Evolutionary conservation across 1,140 invertebrate species (phyloP).

Genomic region (Caenorhabditis remanei): DNA sequence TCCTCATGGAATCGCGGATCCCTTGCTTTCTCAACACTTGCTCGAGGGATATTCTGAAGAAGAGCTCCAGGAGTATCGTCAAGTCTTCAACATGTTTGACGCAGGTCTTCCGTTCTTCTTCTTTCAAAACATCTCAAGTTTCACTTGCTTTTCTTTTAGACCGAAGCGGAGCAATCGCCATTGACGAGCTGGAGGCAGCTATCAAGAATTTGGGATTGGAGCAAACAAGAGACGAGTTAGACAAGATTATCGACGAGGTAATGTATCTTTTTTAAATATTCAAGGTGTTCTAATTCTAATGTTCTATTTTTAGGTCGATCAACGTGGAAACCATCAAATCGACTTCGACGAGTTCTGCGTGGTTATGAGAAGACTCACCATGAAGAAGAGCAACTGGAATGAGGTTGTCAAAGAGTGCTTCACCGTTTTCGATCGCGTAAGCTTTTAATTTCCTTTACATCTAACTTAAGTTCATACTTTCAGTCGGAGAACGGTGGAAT

Average conservation of each 20-base stretch:
- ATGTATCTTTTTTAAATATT: conserved; percentile 5
- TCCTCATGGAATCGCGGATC: conserved; percentile 64
- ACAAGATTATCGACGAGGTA: conserved; percentile 67
- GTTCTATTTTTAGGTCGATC: conserved; percentile 65
- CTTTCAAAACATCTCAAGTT: conserved; percentile 22
- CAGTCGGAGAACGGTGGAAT: conserved; percentile 75
- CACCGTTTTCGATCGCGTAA: conserved; percentile 75
- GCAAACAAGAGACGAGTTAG: conserved; percentile 67
- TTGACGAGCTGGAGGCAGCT: conserved; percentile 76
- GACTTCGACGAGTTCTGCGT: conserved; percentile 74
- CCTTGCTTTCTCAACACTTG: conserved; percentile 63
- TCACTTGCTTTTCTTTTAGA: conserved; percentile 67
- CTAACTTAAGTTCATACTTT: conserved; percentile 61
- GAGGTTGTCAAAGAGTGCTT: conserved; percentile 76
- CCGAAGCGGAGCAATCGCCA: conserved; percentile 74
- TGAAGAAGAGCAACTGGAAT: conserved; percentile 76
- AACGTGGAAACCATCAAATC: conserved; percentile 77
- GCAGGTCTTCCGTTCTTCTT: conserved; percentile 58
- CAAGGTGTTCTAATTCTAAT: neutral
- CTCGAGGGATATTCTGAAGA: conserved; percentile 74
- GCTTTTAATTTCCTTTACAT: conserved; percentile 13
- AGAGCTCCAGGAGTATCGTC: conserved; percentile 75
- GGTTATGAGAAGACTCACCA: conserved; percentile 75
- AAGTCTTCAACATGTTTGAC: conserved; percentile 77
- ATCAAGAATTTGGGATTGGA: conserved; percentile 75